Evolutionary conservation across 2,797 vertebrate species (phyloP), one percentile per base, ranked within the genome.

Genomic region (Anableps anableps): DNA sequence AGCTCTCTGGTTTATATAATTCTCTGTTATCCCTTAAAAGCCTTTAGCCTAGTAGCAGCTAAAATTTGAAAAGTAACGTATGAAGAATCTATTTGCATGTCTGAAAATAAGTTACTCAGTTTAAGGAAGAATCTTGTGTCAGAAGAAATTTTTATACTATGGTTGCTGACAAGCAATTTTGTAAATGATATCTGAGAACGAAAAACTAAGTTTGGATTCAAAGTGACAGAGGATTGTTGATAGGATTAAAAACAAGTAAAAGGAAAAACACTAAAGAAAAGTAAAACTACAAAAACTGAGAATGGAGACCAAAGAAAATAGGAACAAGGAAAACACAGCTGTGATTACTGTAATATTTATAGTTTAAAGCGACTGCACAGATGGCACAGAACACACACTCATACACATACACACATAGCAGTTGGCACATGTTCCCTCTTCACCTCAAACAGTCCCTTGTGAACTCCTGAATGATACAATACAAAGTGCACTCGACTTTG

Each of bases 401-500:
- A 81, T 8, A 55, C 75, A 55, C 80, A 53, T 66, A 4, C 70
- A 86, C 31, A 38, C 41, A 58, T 11, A 78, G 45, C 29, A 76
- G 66, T 48, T 75, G 50, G 79, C 83, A 90, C 76, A 81, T 86
- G 83, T 83, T 87, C 86, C 74, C 74, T 86, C 72, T 84, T 88
- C 76, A 85, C 87, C 80, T 90, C 73, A 62, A 76, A 79, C 77
- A 82, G 80, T 85, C 85, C 81, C 85, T 47, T 74, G 84, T 88
- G 83, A 92, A 86, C 80, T 77, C 68, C 77, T 26, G 58, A 72
- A 79, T 86, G 86, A 90, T 87, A 83, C 84, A 91, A 88, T 77
- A 79, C 74, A 85, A 78, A 87, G 85, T 89, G 79, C 82, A 87
- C 58, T 81, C 10, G 47, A 83, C 88, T 84, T 86, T 80, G 83